phyloP scores from a whole-genome alignment of 2,888 invertebrate genomes.

The Mesorhabditis belari region DNA sequence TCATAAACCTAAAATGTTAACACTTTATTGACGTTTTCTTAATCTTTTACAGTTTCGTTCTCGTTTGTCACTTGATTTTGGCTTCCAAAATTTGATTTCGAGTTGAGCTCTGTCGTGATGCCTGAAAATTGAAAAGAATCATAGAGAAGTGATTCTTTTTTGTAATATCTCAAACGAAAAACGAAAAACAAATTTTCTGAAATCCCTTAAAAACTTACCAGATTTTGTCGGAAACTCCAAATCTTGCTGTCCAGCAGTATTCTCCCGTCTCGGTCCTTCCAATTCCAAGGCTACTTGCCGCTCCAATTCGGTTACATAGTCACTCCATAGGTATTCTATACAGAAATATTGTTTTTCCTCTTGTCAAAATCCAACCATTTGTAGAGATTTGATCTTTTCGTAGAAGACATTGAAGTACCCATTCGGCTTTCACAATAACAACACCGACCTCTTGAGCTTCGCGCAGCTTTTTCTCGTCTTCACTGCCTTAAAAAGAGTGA shows the following conservation, averaged over 20 bases:
- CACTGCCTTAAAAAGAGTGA: not conserved
- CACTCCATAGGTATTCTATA: not conserved
- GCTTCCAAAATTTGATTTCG: not conserved
- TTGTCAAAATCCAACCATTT: not conserved
- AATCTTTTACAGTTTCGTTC: too few species aligned
- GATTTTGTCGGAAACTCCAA: not conserved
- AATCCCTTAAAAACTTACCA: not conserved
- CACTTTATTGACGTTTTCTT: not conserved
- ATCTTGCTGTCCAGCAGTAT: too few species aligned
- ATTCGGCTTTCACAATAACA: not conserved
- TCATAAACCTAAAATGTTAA: too few species aligned
- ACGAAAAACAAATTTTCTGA: not conserved
- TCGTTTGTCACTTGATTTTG: too few species aligned
- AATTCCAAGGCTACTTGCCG: not conserved
- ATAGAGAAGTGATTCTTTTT: too few species aligned
- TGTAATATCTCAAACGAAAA: too few species aligned
- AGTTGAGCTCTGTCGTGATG: not conserved
- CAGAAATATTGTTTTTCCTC: too few species aligned
- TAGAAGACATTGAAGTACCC: not conserved
- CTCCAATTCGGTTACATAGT: not conserved
- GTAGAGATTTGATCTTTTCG: not conserved
- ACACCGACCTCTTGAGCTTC: not conserved
- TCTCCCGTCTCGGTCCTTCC: not conserved
- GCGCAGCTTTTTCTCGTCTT: not conserved
- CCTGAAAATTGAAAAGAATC: not conserved